phyloP scores from a whole-genome alignment of 2,113 vertebrate species.

The Myotis yumanensis region DNA sequence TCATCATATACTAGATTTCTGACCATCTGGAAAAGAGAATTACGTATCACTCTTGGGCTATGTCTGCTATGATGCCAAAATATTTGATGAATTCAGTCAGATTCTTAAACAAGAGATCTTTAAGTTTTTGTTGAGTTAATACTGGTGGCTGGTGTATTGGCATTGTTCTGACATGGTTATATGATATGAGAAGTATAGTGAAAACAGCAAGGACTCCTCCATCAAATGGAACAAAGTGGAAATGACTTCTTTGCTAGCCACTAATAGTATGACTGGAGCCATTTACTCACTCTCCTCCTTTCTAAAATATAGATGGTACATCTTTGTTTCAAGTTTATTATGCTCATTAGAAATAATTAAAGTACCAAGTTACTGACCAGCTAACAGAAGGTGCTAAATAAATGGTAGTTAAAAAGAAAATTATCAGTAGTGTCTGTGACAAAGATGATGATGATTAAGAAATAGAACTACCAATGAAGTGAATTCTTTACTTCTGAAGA shows the following conservation, averaged over 20 bases:
- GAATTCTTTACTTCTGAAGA: neutral
- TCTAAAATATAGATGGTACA: neutral
- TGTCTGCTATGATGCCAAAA: conserved; percentile 46
- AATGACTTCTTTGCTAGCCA: neutral
- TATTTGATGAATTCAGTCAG: conserved; percentile 44
- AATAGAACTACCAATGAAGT: neutral
- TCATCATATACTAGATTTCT: neutral
- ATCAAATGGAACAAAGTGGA: neutral
- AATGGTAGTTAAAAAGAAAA: conserved; percentile 32
- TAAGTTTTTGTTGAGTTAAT: neutral
- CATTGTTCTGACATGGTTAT: neutral
- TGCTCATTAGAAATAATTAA: neutral
- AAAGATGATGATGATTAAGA: neutral
- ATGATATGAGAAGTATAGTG: neutral
- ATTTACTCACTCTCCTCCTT: neutral
- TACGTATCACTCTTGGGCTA: conserved; percentile 8
- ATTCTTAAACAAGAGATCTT: conserved; percentile 12
- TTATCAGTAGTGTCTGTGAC: neutral
- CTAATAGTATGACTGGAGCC: neutral
- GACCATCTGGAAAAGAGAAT: conserved; percentile 48
- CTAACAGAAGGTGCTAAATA: neutral
- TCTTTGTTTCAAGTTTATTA: neutral
- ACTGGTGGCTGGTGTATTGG: neutral
- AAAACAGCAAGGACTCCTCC: neutral
- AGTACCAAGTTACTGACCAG: neutral